phyloP scores from a whole-genome alignment of 2,113 vertebrate genomes.

The Salminus brasiliensis region DNA sequence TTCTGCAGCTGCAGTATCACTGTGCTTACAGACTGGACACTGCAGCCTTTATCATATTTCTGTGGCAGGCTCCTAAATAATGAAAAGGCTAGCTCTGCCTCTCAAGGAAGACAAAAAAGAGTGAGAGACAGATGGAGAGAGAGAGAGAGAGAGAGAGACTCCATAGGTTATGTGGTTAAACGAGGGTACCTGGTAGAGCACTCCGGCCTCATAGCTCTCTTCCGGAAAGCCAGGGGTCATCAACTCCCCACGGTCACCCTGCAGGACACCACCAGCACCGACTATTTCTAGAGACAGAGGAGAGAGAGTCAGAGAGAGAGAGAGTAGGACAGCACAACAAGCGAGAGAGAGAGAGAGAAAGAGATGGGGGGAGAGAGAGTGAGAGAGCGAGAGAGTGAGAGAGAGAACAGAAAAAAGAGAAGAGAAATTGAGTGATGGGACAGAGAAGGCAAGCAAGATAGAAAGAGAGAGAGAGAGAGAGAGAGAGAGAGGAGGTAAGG shows the following conservation, averaged over 20 bases:
- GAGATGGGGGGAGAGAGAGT: background rate
- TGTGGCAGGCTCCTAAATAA: no score
- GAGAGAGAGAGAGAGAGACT: conserved; percentile 5
- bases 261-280: conserved; percentile 73
- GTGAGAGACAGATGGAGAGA: background rate
- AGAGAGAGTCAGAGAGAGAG: conserved; percentile 21
- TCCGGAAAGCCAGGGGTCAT: conserved; percentile 70
- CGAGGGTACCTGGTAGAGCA: conserved; percentile 71
- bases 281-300: conserved; percentile 69
- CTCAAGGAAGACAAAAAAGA: background rate
- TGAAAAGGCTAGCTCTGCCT: background rate
- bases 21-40: no score
- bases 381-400: conserved; percentile 15
- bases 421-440: no score
- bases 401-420: background rate
- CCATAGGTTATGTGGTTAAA: conserved; percentile 9
- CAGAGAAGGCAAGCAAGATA: no score
- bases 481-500: conserved; percentile 25
- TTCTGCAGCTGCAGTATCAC: no score
- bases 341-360: no score
- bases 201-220: conserved; percentile 68
- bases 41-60: no score
- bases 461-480: background rate
- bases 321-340: background rate
- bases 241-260: conserved; percentile 73